Base-by-base conservation (phyloP, 2,797 vertebrate genomes). In the Xerus rutilus region DNA sequence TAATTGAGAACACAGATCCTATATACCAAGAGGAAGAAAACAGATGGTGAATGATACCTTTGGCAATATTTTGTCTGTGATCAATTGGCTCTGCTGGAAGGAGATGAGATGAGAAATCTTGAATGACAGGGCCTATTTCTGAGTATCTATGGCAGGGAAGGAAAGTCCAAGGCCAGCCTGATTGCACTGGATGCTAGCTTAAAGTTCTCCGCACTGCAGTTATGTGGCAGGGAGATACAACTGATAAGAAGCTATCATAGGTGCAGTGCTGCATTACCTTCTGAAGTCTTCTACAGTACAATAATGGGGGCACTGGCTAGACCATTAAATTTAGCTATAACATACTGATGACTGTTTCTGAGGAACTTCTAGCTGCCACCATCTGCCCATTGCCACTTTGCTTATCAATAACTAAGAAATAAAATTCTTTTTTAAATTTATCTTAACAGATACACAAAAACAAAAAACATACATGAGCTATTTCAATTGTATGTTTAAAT, bases 381-480 rank as follows among this genome's bases (percentile, higher is more conserved):
- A 72, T 49, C 49, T 73, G 13, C 21, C 73, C 77, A 82, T 14
- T 30, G 30, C 76, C 43, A 45, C 15, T 83, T 43, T 57, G n/a
- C n/a, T 85, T 79, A 87, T 45, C 57, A 78, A 30, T 72, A 77
- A 74, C 57, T 72, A 86, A 95, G 78, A 82, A 95, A 62, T 85
- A 30, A 62, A 81, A 82, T 45, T 83, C 43, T 21, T 45, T 25
- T 13, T 28, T 14, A 28, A 45, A 76, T 70, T 23, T 32, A 84
- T 65, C 67, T 52, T 52, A 73, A 47, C 30, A 8, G 18, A 45
- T n/a, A 28, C 9, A 64, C 25, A 62, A 45, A 83, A 47, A 47
- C 64, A 69, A 59, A 64, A 65, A 43, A 45, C 12, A 3, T 15
- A 28, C 13, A n/a, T 21, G 11, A 5, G 47, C 64, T 76, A 47